phyloP scores from a whole-genome alignment of 2,797 vertebrate genomes.

The Channallabes apus region DNA sequence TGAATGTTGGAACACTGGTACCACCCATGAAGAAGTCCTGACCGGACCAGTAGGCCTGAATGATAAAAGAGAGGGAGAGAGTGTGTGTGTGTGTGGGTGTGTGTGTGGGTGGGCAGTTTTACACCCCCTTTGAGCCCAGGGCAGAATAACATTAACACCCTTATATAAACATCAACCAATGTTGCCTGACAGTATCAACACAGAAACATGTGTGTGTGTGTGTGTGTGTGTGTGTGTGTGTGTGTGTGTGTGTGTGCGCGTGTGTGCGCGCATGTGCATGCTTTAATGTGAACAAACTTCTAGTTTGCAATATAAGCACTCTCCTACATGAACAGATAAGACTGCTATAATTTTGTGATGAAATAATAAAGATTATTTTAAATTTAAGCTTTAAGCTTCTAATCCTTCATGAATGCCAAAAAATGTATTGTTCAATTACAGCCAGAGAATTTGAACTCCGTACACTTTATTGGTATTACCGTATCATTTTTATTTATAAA shows the following conservation, averaged over 20 bases:
- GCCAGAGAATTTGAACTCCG: constrained; percentile 45
- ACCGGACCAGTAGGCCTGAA: background rate
- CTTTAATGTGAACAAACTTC: no score
- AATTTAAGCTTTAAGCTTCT: constrained; percentile 53
- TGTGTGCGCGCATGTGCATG: no score
- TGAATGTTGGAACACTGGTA: constrained; percentile 10
- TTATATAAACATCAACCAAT: constrained; percentile 68
- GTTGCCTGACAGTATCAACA: constrained; percentile 73
- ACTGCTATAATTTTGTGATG: constrained; percentile 56
- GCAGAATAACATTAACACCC: constrained; percentile 69
- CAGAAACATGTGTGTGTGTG: constrained; percentile 15
- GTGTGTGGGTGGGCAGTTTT: constrained; percentile 32
- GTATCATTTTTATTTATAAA: no score
- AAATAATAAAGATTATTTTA: constrained; percentile 55
- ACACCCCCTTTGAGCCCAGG: constrained; percentile 44
- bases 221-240: constrained; percentile 20
- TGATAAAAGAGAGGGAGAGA: background rate
- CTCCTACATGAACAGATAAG: constrained; percentile 4
- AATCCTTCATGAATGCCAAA: constrained; percentile 59
- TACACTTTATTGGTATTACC: constrained; percentile 21
- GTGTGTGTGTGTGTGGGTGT: background rate
- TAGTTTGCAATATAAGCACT: no score
- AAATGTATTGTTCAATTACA: constrained; percentile 65
- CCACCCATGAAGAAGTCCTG: constrained; percentile 33
- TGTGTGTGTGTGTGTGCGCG: no score